Conservation (phyloP, 2,888 invertebrate species). For the Caenorhabditis sp. region DNA sequence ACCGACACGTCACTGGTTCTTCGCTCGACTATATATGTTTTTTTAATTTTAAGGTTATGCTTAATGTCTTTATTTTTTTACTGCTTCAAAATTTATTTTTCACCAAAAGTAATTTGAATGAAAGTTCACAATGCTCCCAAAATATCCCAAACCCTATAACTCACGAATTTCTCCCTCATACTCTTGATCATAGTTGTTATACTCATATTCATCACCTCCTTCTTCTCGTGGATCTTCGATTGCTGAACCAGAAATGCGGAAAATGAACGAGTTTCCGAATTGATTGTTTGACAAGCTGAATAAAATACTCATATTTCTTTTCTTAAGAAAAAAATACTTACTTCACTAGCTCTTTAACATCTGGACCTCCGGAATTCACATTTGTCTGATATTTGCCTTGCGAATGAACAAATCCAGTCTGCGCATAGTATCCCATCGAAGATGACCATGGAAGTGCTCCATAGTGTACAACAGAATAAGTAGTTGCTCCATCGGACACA, state of each 20-base stretch:
- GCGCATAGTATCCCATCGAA: conserved; percentile 53
- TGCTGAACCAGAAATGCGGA: conserved; percentile 76
- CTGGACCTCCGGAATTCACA: conserved; percentile 89
- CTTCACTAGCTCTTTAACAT: conserved; percentile 83
- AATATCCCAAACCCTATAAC: neutral
- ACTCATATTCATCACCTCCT: conserved; percentile 59
- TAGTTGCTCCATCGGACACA: conserved; percentile 81
- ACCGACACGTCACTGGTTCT: no score
- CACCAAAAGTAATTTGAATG: no score
- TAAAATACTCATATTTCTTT: no score
- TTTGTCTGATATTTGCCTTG: conserved; percentile 82
- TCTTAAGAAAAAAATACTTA: conserved; percentile 68
- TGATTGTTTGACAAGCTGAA: conserved; percentile 85
- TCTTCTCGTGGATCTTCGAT: conserved; percentile 60
- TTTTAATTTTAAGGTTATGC: no score
- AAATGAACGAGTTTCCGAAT: conserved; percentile 82
- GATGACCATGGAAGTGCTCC: conserved; percentile 86
- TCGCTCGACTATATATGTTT: no score
- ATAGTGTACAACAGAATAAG: conserved; percentile 87
- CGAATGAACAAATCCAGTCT: conserved; percentile 69
- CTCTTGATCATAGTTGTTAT: conserved; percentile 58
- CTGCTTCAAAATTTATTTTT: no score
- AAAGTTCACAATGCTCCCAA: neutral
- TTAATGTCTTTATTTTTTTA: no score
- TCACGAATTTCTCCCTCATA: conserved; percentile 48